Conservation (phyloP, 2,797 vertebrate genomes). For the Tokudaia muenninki region DNA sequence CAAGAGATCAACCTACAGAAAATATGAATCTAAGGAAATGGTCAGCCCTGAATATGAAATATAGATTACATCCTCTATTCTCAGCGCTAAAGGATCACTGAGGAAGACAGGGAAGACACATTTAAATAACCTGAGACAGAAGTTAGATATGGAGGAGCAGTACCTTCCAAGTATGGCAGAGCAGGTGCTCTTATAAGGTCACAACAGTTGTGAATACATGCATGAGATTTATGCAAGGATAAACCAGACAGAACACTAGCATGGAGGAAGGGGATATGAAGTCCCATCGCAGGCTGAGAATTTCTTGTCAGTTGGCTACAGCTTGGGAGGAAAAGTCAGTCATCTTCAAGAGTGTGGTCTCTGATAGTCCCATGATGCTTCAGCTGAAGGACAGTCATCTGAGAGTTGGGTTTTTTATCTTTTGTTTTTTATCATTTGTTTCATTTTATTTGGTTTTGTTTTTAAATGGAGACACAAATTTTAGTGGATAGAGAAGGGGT, state of each 20-base stretch:
- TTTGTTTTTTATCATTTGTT: not conserved
- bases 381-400: not conserved
- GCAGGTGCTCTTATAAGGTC: too few species aligned
- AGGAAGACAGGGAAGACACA: not conserved
- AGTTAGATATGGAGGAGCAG: not conserved
- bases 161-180: not conserved
- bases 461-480: not conserved
- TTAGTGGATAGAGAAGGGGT: not conserved
- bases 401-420: not conserved
- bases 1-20: not conserved
- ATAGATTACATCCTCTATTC: not conserved
- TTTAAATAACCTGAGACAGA: not conserved
- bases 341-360: not conserved
- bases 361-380: too few species aligned
- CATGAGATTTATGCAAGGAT: not conserved
- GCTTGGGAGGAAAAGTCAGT: not conserved
- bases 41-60: not conserved
- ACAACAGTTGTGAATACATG: not conserved
- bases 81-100: not conserved
- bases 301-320: not conserved
- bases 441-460: not conserved
- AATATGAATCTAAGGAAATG: not conserved
- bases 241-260: not conserved
- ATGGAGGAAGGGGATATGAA: not conserved
- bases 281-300: not conserved